Percentiles rank a stretch among this genome's conserved stretches.
phyloP scores from a whole-genome alignment of 1,140 invertebrate species.

The Neotoxoptera formosana region DNA sequence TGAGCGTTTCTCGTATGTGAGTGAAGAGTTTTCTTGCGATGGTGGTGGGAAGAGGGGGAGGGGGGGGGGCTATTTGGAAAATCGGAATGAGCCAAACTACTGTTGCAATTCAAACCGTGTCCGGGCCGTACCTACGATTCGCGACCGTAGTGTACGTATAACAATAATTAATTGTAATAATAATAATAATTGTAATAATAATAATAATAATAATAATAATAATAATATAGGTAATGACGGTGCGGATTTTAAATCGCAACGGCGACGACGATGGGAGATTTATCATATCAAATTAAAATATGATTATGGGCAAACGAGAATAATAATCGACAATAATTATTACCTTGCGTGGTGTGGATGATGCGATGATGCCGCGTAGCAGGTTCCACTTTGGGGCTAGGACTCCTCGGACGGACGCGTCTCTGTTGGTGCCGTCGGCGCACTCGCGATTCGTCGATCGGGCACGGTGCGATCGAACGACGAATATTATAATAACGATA shows the following conservation, averaged over 20 bases:
- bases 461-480: not conserved
- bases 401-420: not conserved
- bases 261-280: not conserved
- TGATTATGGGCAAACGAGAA: too few species aligned
- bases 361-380: not conserved
- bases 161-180: not conserved
- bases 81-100: conserved; percentile 35
- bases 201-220: not conserved
- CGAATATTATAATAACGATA: not conserved
- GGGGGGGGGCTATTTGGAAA: not conserved
- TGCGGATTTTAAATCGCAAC: too few species aligned
- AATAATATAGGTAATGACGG: not conserved
- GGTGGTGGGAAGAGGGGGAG: too few species aligned
- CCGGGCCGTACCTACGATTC: not conserved
- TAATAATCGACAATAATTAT: not conserved
- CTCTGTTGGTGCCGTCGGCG: too few species aligned
- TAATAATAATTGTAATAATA: not conserved
- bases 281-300: not conserved
- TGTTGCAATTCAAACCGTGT: conserved; percentile 43
- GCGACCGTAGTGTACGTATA: not conserved
- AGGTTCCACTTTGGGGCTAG: not conserved
- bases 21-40: not conserved
- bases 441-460: not conserved
- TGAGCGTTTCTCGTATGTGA: not conserved
- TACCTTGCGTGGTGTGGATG: not conserved